A percentile compares a stretch with the other conserved stretches of the same genome.
phyloP scores from a whole-genome alignment of 92 coral and sea anemone genomes.

The Phenganax stokvisi region DNA sequence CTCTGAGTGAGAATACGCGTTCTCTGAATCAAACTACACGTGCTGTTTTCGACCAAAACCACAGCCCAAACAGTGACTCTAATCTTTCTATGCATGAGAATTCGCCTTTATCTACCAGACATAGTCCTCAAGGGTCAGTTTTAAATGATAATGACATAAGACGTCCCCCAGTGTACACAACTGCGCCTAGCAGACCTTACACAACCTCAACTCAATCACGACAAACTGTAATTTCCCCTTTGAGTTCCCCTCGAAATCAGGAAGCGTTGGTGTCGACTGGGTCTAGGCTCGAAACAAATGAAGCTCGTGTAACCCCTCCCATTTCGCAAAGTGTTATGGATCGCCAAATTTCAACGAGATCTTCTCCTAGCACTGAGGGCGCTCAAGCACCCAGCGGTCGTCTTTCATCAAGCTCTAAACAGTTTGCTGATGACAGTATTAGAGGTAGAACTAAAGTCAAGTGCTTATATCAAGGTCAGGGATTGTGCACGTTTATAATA shows the following conservation, averaged over 20 bases:
- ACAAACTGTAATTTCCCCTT: conserved; percentile 9
- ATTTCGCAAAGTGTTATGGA: conserved; percentile 8
- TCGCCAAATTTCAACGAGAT: conserved; percentile 14
- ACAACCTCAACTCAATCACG: neutral
- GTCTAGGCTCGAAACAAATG: conserved; percentile 18
- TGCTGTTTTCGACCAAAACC: neutral
- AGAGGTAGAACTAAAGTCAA: conserved; percentile 11
- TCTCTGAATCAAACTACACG: neutral
- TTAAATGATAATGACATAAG: conserved; percentile 12
- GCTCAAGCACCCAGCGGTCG: neutral
- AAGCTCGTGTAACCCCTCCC: conserved; percentile 1
- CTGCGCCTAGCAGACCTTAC: conserved; percentile 25
- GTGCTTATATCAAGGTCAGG: too few relatives aligned
- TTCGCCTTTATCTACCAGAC: neutral
- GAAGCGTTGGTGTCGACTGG: neutral
- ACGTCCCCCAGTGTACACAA: conserved; percentile 36
- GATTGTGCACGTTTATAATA: too few relatives aligned
- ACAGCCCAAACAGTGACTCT: neutral
- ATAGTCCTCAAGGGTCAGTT: conserved; percentile 16
- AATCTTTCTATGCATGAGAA: neutral
- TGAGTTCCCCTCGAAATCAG: neutral
- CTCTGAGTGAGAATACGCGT: neutral
- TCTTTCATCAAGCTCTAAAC: neutral
- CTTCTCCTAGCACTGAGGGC: neutral
- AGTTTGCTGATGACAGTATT: conserved; percentile 7